Conservation (phyloP, 2,888 invertebrate genomes). For the Meta bourneti region DNA sequence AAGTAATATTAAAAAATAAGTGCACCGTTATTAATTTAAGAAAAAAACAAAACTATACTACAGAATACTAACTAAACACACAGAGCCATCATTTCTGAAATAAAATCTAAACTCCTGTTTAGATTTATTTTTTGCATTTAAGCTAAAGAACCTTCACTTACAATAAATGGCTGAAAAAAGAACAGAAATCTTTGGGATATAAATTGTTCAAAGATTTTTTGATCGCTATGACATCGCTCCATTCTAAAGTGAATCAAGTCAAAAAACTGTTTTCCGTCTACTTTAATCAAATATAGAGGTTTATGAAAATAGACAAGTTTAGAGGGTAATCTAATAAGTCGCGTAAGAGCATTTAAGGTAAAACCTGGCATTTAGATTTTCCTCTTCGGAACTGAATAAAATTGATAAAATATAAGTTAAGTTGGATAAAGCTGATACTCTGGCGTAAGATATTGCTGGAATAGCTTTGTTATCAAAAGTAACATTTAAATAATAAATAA, state of each 20-base stretch:
- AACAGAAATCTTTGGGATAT: background rate
- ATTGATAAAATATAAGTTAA: too few species aligned
- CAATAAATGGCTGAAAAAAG: background rate
- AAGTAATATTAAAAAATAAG: too few species aligned
- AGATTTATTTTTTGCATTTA: background rate
- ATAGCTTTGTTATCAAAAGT: too few species aligned
- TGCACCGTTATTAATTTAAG: background rate
- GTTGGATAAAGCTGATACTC: too few species aligned
- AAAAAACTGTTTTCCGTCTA: background rate
- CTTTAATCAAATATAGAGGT: background rate
- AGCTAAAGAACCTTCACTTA: background rate
- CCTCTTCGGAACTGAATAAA: too few species aligned
- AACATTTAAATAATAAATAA: too few species aligned
- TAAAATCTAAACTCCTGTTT: background rate
- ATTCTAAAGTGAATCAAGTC: constrained; percentile 20
- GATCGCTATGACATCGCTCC: background rate
- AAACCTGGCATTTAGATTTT: too few species aligned
- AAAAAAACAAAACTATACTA: background rate
- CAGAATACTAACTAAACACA: background rate
- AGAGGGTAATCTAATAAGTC: too few species aligned
- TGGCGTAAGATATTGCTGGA: too few species aligned
- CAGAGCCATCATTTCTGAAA: background rate
- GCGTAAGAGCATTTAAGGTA: too few species aligned
- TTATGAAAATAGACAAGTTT: background rate
- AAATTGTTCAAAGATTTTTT: background rate